Base-by-base conservation (phyloP, 1,140 invertebrate species). In the Drosophila eugracilis region DNA sequence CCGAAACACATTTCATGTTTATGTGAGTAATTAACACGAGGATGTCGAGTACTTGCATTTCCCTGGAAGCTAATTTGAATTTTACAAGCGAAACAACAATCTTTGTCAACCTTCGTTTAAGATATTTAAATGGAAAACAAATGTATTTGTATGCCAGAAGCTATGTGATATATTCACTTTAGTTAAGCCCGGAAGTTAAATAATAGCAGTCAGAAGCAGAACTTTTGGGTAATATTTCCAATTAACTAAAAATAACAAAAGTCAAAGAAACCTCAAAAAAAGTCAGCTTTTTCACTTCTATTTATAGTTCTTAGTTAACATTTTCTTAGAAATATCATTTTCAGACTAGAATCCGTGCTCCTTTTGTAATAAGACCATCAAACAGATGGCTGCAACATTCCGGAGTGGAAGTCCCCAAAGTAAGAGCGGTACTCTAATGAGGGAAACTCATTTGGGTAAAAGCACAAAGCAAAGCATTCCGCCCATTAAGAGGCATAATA, bases 401-500 rank as follows among this genome's bases (percentile, higher is more conserved):
- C 39, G 39, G 10, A 30, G 10, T 34, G 21, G 3, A 17, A 24
- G 15, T 42, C 22, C 53, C 41, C 41, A 24, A 47, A 48, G 34
- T 53, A 44, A 60, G 54, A 42, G 65, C 19, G 62, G 50, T 28
- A 39, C 77, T 72, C 55, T 88, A 88, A 88, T 88, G 83, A 88
- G 84, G 53, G 74, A 88, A 88, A 88, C 84, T 88, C 83, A 88
- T 88, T 88, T 88, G 83, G 70, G 60, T 89, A 88, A 88, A 83
- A 88, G 83, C 83, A 78, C 60, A 73, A 73, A 67, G 65, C 63
- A 57, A 74, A 60, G 75, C 78, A 63, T 66, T 78, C 67, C 54
- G 42, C 47, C 74, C 78, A 78, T 88, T 88, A 83, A 88, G 86
- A 88, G 78, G 78, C 77, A 86, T 88, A 81, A 86, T 88, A 81